Evolutionary conservation across 1,140 invertebrate species (phyloP).

Genomic region (Schlechtendalia chinensis): DNA sequence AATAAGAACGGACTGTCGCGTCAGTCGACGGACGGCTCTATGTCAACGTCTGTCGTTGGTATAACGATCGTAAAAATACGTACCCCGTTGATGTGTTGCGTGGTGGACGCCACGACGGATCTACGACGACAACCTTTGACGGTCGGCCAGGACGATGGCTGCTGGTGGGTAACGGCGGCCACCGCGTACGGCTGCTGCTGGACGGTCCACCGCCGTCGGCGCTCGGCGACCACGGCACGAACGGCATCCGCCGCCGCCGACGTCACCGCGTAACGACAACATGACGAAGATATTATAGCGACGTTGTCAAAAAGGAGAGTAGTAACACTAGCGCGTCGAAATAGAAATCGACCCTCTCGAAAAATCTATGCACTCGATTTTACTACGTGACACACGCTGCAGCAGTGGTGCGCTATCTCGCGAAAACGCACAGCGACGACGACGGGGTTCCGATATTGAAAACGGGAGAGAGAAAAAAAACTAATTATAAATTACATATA

Average conservation of each 20-base stretch:
- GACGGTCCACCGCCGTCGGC: background rate
- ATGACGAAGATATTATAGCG: background rate
- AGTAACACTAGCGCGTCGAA: background rate
- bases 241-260: background rate
- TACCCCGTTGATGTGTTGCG: background rate
- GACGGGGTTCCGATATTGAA: background rate
- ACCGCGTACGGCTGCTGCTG: background rate
- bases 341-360: too few relatives aligned
- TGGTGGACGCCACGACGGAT: constrained; percentile 7
- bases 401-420: background rate
- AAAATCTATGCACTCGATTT: too few relatives aligned
- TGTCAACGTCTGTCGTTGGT: too few relatives aligned
- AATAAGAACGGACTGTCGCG: too few relatives aligned
- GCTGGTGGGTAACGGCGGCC: background rate
- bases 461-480: background rate
- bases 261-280: background rate
- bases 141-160: background rate
- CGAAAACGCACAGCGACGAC: background rate
- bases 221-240: background rate
- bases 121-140: constrained; percentile 24
- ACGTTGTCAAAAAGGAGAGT: background rate
- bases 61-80: too few relatives aligned
- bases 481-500: background rate
- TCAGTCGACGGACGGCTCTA: too few relatives aligned
- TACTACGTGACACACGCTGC: too few relatives aligned